Base-by-base conservation (phyloP, 2,797 vertebrate species). In the Hafferia zeledoni region DNA sequence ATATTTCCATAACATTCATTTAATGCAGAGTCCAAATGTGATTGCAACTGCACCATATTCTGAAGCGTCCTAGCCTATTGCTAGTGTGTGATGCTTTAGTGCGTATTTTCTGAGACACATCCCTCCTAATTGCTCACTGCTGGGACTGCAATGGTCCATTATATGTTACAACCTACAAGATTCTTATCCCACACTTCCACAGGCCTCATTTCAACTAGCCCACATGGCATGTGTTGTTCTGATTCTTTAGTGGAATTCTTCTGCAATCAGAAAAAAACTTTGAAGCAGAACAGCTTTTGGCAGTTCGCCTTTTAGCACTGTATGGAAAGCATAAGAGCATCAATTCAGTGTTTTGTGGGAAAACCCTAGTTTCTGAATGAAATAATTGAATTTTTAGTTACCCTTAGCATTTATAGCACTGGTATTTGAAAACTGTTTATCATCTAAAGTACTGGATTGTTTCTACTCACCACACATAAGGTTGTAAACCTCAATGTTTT, bases 401-500 rank as follows among this genome's bases (percentile, higher is more conserved):
- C 13, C 10, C 13, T 65, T 16, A 82, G 33, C 8, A 82, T 10
- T 69, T 74, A 30, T 3, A 60, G 28, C 24, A 60, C 5, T 18
- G 11, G 16, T 16, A 41, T 59, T 64, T 82, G 37, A 75, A 89
- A 94, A 76, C 13, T 17, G 4, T 50, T 75, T 87, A 49, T 56
- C 4, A 31, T n/a, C 22, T 67, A 5, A 81, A 80, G 35, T 67
- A 80, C 19, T 80, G 56, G 28, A 56, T 35, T 88, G 31, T n/a
- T 64, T 57, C 71, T 96, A 97, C 99, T 98, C 94, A 99, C 99
- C 99, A 97, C 99, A 99, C 96, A 99, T 96, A 76, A 99, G 98
- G 96, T 99, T 99, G 96, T 99, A 99, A 57, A 99, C 18, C 96
- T 99, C 99, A n/a, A 99, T 99, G 96, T 99, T 99, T 95, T 99